Base-by-base conservation (phyloP, 2,113 vertebrate genomes). In the Perca schrenkii region DNA sequence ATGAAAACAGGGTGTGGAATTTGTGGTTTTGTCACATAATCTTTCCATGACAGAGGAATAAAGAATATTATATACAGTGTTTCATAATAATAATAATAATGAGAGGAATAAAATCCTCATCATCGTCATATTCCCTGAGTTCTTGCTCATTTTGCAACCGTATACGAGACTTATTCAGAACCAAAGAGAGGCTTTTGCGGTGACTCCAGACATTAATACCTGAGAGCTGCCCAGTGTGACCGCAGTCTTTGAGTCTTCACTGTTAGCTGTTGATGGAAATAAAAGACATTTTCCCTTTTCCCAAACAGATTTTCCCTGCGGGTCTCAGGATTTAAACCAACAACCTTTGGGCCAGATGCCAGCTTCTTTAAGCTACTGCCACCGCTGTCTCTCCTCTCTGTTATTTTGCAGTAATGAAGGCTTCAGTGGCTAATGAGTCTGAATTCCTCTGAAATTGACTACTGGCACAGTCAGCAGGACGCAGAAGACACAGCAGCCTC, bases 401-500 rank as follows among this genome's bases (percentile, higher is more conserved):
- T 79, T 88, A 17, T 54, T 77, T 56, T 57, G 65, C 66, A 56
- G 73, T 83, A 80, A 80, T 60, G 79, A 86, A 79, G 43, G 65
- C 69, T 80, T 78, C 62, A 46, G 54, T 67, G 77, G 56, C 80
- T 81, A 81, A 88, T 82, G 88, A 84, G 80, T 72, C 66, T 60
- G 75, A 82, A 81, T 88, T 90, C 88, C 78, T 88, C 66, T 76
- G 28, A 80, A 83, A 83, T 53, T 78, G 64, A 75, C 74, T 72
- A 28, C 76, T 77, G 77, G 79, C 78, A 50, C 69, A 63, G 64
- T 80, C 85, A 66, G 85, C 82, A 25, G 83, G 80, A 76, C 2
- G 43, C 2, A 52, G 64, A 75, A 28, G 69, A 83, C 78, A 66
- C 56, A 8, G 50, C 75, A 61, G 74, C 13, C 72, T 81, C 21